phyloP scores from a whole-genome alignment of 2,888 invertebrate genomes.

The Phortica okadai region DNA sequence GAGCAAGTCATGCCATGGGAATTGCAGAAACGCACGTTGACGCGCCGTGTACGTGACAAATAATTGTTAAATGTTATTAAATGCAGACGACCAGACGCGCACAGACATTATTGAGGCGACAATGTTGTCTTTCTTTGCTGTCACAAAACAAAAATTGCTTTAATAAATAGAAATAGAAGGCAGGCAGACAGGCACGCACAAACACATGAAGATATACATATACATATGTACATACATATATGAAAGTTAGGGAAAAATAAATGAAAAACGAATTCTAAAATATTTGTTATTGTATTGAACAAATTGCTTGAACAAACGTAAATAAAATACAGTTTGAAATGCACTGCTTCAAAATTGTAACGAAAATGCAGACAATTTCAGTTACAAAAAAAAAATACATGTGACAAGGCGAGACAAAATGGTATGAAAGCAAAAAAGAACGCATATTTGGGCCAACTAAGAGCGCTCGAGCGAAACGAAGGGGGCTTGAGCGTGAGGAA shows the following conservation, averaged over 20 bases:
- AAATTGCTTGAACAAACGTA: too few relatives aligned
- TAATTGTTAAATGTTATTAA: background rate
- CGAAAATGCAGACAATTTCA: too few relatives aligned
- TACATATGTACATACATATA: too few relatives aligned
- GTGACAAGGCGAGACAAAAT: too few relatives aligned
- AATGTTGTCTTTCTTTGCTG: background rate
- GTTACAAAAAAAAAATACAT: too few relatives aligned
- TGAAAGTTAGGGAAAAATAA: too few relatives aligned
- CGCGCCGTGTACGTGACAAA: background rate
- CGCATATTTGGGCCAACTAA: background rate
- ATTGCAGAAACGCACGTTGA: background rate
- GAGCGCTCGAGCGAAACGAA: background rate
- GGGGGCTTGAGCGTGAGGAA: background rate
- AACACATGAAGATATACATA: background rate
- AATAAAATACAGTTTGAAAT: too few relatives aligned
- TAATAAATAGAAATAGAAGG: background rate
- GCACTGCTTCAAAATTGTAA: too few relatives aligned
- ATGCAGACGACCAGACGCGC: background rate
- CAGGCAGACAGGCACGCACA: background rate
- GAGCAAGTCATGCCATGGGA: too few relatives aligned
- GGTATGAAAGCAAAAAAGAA: background rate
- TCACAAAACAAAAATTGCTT: background rate
- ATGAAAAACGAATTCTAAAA: too few relatives aligned
- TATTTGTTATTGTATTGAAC: too few relatives aligned
- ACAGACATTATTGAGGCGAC: background rate